Base-by-base conservation (phyloP, 1,140 invertebrate species). In the Agrypnia vestita region DNA sequence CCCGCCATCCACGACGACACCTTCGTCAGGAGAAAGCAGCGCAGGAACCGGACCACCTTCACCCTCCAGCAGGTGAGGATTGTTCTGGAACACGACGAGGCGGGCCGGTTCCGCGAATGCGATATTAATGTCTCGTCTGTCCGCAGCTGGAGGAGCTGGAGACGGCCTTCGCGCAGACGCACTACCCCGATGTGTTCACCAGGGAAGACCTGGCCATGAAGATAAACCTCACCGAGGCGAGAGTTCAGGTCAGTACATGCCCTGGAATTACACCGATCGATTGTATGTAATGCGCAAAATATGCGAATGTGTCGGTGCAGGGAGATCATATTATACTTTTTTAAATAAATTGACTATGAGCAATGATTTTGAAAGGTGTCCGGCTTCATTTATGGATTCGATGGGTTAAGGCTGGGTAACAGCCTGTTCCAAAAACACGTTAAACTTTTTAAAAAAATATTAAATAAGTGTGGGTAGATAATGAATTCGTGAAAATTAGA, bases 141-240 rank as follows among this genome's bases (percentile, higher is more conserved):
- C 46, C 69, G 17, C 91, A 97, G 94, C 88, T 99, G 85, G 98
- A 98, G 89, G 97, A 99, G 89, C 89, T 99, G 85, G 98, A 99
- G 90, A 98, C 96, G 84, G 97, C 97, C 62, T 99, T 99, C 88
- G 95, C 96, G 74, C 96, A 98, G 88, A 99, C 98, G 21, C 98
- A 99, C 88, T 99, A 99, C 87, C 98, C 98, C 8, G 98, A 99
- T 88, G 97, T 99, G 71, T 99, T 99, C 90, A 99, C 97, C 0
- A 91, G 98, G 84, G 97, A 99, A 89, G 97, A 99, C 89, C 91
- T 99, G 62, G 97, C 98, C n/a, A 97, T 98, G 93, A 97, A 98
- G 91, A 99, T 99, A 85, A 98, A 98, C 89, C 92, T 99, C 76
- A 99, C 98, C 0, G 98, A 99, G 90, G 97, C 97, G 4, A 92